phyloP scores from a whole-genome alignment of 2,113 vertebrate genomes.

The Glaucidium brasilianum region DNA sequence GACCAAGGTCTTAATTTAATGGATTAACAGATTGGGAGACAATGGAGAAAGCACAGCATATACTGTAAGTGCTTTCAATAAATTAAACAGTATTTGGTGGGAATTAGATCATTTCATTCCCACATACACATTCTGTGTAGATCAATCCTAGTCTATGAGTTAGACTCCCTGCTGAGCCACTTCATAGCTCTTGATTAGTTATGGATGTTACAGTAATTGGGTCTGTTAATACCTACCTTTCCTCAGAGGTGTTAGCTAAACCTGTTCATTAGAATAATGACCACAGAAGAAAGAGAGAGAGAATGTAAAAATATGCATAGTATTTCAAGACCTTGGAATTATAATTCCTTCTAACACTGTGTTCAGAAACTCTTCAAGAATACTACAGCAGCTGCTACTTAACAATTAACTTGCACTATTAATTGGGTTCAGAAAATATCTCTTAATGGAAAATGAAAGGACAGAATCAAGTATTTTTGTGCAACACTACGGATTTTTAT shows the following conservation, averaged over 20 bases:
- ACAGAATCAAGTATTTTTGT: not conserved
- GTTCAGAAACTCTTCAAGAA: not conserved
- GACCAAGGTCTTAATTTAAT: not conserved
- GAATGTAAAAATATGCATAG: not conserved
- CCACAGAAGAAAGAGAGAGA: not conserved
- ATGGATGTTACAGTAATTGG: not conserved
- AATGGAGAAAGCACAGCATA: rapidly evolving
- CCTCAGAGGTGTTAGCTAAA: not conserved
- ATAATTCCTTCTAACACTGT: not conserved
- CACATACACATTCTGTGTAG: not conserved
- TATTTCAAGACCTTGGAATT: conserved; percentile 28
- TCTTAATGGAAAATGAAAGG: not conserved
- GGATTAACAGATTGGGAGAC: not conserved
- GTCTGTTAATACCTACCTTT: not conserved
- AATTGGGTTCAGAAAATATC: not conserved
- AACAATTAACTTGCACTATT: not conserved
- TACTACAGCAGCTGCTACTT: not conserved
- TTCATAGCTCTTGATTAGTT: conserved; percentile 28
- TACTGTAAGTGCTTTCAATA: not conserved
- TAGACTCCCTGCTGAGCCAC: not conserved
- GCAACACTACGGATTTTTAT: conserved; percentile 9
- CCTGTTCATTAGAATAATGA: not conserved
- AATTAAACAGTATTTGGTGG: not conserved
- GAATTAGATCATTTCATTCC: not conserved
- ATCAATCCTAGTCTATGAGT: not conserved